phyloP scores from a whole-genome alignment of 92 coral and sea anemone genomes.

The Phenganax stokvisi region DNA sequence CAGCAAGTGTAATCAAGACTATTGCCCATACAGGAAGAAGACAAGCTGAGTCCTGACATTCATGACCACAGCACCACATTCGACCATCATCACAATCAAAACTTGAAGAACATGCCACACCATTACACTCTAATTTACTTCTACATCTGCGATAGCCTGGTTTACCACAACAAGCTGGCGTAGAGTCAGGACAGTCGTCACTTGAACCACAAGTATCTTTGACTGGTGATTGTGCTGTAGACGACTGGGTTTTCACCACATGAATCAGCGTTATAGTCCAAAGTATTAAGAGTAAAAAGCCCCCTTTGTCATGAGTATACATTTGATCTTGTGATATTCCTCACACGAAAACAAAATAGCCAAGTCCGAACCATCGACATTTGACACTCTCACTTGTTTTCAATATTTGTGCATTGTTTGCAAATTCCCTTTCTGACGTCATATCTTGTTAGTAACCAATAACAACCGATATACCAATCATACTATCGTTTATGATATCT shows the following conservation, averaged over 20 bases:
- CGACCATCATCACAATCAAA: constrained; percentile 33
- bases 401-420: constrained; percentile 5
- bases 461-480: neutral
- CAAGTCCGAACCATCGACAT: neutral
- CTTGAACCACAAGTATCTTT: neutral
- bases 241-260: neutral
- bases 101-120: constrained; percentile 25
- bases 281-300: neutral
- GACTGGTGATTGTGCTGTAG: neutral
- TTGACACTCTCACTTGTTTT: neutral
- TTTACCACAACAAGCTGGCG: constrained; percentile 25
- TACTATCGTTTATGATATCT: no score
- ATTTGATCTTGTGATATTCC: neutral
- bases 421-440: neutral
- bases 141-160: neutral
- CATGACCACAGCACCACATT: constrained; percentile 27
- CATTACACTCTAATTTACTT: neutral
- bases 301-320: neutral
- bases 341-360: neutral
- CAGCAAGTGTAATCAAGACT: constrained; percentile 26
- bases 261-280: neutral
- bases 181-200: constrained; percentile 6
- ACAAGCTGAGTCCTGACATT: constrained; percentile 27
- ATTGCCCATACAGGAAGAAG: constrained; percentile 34
- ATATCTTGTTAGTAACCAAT: neutral